A percentile compares a stretch with the other conserved stretches of the same genome.
phyloP scores from a whole-genome alignment of 2,888 invertebrate species.

The Drosophila kambysellisi region DNA sequence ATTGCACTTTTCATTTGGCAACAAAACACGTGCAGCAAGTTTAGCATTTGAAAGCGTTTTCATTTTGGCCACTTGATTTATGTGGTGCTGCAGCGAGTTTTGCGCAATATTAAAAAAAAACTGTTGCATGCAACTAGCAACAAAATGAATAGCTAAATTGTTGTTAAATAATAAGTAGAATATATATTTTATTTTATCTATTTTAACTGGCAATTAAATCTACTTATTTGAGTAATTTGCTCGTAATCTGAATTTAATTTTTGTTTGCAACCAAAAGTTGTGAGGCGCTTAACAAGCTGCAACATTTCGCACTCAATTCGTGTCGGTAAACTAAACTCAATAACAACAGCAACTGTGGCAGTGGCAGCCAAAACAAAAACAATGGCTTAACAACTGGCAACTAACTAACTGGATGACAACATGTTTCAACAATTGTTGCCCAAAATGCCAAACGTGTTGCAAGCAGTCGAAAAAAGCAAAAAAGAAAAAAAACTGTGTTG shows the following conservation, averaged over 20 bases:
- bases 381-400: conserved; percentile 33
- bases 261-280: conserved; percentile 10
- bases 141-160: background rate
- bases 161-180: background rate
- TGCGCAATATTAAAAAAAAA: background rate
- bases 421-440: conserved; percentile 77
- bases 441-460: conserved; percentile 76
- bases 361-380: conserved; percentile 11
- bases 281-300: conserved; percentile 27
- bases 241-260: conserved; percentile 17
- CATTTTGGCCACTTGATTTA: conserved; percentile 19
- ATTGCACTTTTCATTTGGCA: conserved; percentile 30
- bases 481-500: conserved; percentile 2
- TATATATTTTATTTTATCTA: background rate
- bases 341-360: conserved; percentile 7
- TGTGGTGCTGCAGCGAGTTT: background rate
- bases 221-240: background rate
- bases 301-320: conserved; percentile 59
- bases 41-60: conserved; percentile 27
- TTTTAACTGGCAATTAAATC: background rate
- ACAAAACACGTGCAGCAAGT: conserved; percentile 28
- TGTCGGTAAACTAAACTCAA: conserved; percentile 36
- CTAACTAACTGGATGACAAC: conserved; percentile 79
- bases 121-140: background rate
- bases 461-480: conserved; percentile 17